Conservation (phyloP, 2,113 vertebrate species). For the Nipponia nippon region DNA sequence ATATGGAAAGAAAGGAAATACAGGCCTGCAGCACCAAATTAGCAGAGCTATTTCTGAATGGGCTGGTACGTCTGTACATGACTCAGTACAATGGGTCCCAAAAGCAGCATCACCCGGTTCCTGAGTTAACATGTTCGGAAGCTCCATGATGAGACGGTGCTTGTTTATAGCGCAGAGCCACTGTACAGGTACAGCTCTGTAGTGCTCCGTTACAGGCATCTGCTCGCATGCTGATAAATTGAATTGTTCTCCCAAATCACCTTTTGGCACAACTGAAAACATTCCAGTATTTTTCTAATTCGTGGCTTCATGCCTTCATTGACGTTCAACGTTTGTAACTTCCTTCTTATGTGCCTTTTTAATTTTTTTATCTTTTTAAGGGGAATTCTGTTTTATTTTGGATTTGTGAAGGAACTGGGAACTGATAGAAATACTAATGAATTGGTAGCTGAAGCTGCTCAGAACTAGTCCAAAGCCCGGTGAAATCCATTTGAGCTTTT, state of each 20-base stretch:
- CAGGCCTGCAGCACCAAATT: background rate
- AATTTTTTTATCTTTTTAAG: background rate
- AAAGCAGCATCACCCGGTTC: background rate
- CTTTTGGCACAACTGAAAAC: background rate
- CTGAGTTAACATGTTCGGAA: background rate
- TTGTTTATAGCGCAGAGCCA: background rate
- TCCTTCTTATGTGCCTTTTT: background rate
- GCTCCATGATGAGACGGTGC: background rate
- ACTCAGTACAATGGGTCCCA: background rate
- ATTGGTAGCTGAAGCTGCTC: background rate
- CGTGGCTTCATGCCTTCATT: background rate
- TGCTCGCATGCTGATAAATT: background rate
- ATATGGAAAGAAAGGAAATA: background rate
- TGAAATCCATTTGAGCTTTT: background rate
- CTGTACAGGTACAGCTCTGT: background rate
- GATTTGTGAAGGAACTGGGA: background rate
- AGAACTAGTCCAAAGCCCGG: background rate
- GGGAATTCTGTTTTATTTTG: background rate
- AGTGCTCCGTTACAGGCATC: background rate
- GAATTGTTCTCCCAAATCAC: background rate
- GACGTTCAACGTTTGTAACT: background rate
- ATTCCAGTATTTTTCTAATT: background rate
- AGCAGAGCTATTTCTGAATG: background rate
- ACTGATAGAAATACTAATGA: background rate
- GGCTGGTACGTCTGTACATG: background rate